Conservation (phyloP, 1,140 invertebrate species). For the Drosophila subpulchrella region DNA sequence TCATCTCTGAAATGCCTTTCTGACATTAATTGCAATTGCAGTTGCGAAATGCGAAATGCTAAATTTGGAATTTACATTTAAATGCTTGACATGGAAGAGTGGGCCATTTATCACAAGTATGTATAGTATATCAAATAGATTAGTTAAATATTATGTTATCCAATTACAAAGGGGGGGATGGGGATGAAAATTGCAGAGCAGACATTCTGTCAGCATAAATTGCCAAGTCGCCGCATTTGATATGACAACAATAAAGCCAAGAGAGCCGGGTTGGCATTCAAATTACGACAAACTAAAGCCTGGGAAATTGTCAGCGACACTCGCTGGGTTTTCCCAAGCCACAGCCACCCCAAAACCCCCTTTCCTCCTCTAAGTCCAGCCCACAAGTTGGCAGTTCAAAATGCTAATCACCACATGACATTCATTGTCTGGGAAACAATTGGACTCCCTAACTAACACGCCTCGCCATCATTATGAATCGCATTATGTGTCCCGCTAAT, state of each 20-base stretch:
- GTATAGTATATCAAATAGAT: constrained; percentile 71
- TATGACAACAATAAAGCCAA: constrained; percentile 66
- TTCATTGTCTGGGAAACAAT: constrained; percentile 82
- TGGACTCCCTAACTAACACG: constrained; percentile 69
- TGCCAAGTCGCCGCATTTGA: constrained; percentile 67
- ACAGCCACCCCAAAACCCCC: background rate
- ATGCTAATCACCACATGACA: constrained; percentile 82
- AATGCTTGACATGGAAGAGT: constrained; percentile 55
- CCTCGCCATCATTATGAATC: constrained; percentile 69
- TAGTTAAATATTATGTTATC: constrained; percentile 82
- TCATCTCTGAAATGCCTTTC: constrained; percentile 42
- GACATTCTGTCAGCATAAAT: constrained; percentile 74
- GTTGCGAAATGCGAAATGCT: background rate
- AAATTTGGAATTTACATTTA: constrained; percentile 65
- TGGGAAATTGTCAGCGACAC: constrained; percentile 66
- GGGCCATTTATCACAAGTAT: constrained; percentile 53
- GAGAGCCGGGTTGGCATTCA: constrained; percentile 54
- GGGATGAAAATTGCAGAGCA: background rate
- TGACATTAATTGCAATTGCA: constrained; percentile 67
- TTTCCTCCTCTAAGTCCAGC: constrained; percentile 2
- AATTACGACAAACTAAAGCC: constrained; percentile 65
- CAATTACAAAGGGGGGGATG: constrained; percentile 40
- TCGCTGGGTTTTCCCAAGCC: constrained; percentile 3
- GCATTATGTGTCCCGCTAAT: constrained; percentile 48
- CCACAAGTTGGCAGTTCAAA: constrained; percentile 60